A percentile compares a stretch with the other conserved stretches of the same genome.
Evolutionary conservation across 2,888 invertebrate genomes (phyloP).

Genomic region (Lasioglossum zephyrum): DNA sequence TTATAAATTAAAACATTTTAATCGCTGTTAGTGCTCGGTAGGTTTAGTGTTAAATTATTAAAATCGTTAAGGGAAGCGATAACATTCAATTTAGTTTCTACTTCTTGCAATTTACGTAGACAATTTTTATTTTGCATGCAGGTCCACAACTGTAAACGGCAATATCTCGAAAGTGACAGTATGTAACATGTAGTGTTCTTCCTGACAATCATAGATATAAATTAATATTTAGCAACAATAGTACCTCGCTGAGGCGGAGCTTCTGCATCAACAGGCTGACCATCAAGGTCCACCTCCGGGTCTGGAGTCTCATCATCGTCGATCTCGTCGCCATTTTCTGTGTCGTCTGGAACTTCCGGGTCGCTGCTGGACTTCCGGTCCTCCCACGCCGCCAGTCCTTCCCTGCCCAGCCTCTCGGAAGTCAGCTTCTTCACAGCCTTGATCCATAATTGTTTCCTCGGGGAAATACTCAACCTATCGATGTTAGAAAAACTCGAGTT

Average conservation of each 20-base stretch:
- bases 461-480: conserved; percentile 78
- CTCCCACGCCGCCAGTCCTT: conserved; percentile 83
- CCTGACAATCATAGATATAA: no score
- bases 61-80: no score
- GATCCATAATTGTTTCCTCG: conserved; percentile 84
- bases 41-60: no score
- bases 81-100: no score
- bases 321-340: conserved; percentile 55
- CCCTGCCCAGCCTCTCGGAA: conserved; percentile 82
- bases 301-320: conserved; percentile 71
- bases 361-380: conserved; percentile 77
- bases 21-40: no score
- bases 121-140: no score
- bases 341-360: conserved; percentile 70
- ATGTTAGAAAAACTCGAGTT: background rate
- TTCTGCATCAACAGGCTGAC: conserved; percentile 74
- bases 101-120: no score
- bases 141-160: no score
- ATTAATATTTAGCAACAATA: background rate
- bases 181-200: no score
- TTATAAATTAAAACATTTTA: no score
- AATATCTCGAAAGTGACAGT: no score
- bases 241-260: conserved; percentile 76
- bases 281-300: conserved; percentile 65
- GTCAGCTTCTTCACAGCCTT: conserved; percentile 84